Evolutionary conservation across 2,888 invertebrate genomes (phyloP).

Genomic region (Cataglyphis cursor): DNA sequence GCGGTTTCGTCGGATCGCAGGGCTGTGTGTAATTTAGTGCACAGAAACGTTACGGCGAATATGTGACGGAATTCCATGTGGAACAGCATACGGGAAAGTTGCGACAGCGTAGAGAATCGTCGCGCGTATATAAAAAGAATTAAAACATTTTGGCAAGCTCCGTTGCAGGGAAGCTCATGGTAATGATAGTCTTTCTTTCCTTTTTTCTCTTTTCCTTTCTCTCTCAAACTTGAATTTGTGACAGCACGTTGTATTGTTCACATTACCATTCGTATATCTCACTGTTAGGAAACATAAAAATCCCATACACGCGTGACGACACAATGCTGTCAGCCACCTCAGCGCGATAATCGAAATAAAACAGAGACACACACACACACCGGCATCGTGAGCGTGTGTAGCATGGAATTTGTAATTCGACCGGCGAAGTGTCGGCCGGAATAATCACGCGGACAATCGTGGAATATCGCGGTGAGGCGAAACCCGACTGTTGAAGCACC

Average conservation of each 20-base stretch:
- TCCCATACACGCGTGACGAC: conserved; percentile 15
- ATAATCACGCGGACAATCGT: neutral
- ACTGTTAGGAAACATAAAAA: conserved; percentile 17
- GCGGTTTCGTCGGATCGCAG: conserved; percentile 91
- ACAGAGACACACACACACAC: conserved; percentile 10
- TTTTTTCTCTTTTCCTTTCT: neutral
- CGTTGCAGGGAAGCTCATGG: conserved; percentile 24
- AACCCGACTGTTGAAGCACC: neutral
- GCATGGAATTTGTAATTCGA: neutral
- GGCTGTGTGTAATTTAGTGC: conserved; percentile 71
- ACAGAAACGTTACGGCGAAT: conserved; percentile 18
- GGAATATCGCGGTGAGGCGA: neutral
- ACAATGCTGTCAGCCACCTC: neutral
- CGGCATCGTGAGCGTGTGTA: neutral
- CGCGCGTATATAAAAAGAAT: conserved; percentile 47
- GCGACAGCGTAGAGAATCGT: conserved; percentile 36
- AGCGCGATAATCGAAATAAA: neutral
- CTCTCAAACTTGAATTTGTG: conserved; percentile 33
- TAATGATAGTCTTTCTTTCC: conserved; percentile 16
- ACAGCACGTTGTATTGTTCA: neutral
- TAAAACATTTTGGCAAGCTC: conserved; percentile 33
- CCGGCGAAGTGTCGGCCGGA: neutral
- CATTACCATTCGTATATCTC: conserved; percentile 17
- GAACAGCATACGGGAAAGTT: conserved; percentile 34
- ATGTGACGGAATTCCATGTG: conserved; percentile 36